Conservation (phyloP, 2,113 vertebrate species). For the Naja naja region DNA sequence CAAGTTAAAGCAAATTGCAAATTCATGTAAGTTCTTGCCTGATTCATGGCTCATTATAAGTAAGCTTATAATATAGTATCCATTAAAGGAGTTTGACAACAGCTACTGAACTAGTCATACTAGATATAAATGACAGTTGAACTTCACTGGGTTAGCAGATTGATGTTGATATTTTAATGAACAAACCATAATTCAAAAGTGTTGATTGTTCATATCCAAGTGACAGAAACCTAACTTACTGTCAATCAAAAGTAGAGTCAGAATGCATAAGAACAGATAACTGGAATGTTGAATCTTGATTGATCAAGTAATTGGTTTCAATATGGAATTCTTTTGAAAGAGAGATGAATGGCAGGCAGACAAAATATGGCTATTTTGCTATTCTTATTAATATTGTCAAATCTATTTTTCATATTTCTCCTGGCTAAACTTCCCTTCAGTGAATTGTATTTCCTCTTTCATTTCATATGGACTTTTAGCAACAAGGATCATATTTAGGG, state of each 20-base stretch:
- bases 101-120: not conserved
- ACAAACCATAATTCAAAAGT: not conserved
- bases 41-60: not conserved
- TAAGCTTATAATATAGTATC: not conserved
- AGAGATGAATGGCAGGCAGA: not conserved
- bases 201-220: not conserved
- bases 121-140: not conserved
- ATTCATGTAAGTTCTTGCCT: not conserved
- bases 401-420: not conserved
- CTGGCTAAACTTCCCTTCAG: not conserved
- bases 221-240: not conserved
- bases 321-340: not conserved
- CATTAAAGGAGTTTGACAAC: not conserved
- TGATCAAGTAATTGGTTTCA: not conserved
- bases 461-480: not conserved
- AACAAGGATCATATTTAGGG: not conserved
- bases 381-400: not conserved
- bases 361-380: not conserved
- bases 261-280: not conserved
- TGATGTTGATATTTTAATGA: not conserved
- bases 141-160: not conserved
- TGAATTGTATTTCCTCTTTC: not conserved
- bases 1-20: not conserved
- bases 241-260: not conserved
- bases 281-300: not conserved